phyloP scores from a whole-genome alignment of 2,797 vertebrate species.

The Gadopsis bispinosus region DNA sequence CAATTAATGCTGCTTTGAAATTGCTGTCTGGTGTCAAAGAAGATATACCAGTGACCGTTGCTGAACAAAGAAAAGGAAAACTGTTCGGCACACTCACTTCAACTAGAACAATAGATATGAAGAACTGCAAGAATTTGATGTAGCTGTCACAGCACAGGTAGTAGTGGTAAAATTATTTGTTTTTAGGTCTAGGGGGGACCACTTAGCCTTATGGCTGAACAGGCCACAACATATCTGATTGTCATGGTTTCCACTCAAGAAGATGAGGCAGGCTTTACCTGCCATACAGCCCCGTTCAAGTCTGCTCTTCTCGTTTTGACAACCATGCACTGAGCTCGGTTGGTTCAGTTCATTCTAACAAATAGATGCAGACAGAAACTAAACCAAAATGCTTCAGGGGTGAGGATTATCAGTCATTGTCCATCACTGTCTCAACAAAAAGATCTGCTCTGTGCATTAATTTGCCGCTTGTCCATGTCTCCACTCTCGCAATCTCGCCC shows the following conservation, averaged over 20 bases:
- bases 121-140: neutral
- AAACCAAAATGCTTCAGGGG: neutral
- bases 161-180: neutral
- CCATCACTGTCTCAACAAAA: neutral
- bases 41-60: too few species aligned
- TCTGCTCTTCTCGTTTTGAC: neutral
- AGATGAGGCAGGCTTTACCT: neutral
- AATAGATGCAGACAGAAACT: neutral
- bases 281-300: neutral
- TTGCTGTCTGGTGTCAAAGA: neutral
- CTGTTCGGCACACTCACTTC: too few species aligned
- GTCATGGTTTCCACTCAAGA: neutral
- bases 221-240: neutral
- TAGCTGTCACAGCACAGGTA: neutral
- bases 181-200: neutral
- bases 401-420: neutral
- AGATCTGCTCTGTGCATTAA: slow-evolving; percentile 1
- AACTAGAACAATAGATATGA: too few species aligned
- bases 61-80: too few species aligned
- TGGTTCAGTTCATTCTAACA: neutral
- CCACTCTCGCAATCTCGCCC: neutral
- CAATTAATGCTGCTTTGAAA: neutral
- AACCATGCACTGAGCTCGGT: neutral
- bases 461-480: neutral
- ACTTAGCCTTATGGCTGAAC: neutral